Base-by-base conservation (phyloP, 2,797 vertebrate genomes). In the Hoplostethus mediterraneus region DNA sequence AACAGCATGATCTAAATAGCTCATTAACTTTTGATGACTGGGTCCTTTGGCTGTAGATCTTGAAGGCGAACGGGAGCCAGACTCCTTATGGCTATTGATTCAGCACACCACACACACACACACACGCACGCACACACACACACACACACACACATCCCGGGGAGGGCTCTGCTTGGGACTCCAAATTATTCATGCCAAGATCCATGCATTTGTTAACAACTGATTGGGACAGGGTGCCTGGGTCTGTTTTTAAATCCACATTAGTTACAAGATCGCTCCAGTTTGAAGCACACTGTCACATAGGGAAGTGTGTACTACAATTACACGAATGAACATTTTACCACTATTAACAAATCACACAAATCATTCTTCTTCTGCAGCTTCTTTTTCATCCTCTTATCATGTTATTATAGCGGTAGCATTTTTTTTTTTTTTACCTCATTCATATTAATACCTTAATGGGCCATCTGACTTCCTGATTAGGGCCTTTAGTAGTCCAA, bases 21-120 rank as follows among this genome's bases (percentile, higher is more conserved):
- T 93, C 90, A 94, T 94, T 94, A 93, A 93, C 89, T 89, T 93
- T 93, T 92, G 89, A 93, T 93, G 92, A 90, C 81, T 89, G 83
- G 83, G 71, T 91, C 91, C 90, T 91, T 87, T 81, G 92, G 89
- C 89, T 90, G 90, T 91, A 92, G 87, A 90, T 92, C 87, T 91
- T 90, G 89, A 93, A 92, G 91, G 91, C 88, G 87, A 92, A 89
- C 49, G 85, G 90, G 89, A 88, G 84, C 88, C 89, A 89, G 89
- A 79, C 83, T 89, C 86, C 91, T 91, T 89, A 90, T 92, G 87
- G 90, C 87, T 91, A 93, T 91, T 91, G 92, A 93, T 91, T 90
- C 84, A 79, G 82, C 81, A 83, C 45, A 76, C 80, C 21, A 38
- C 85, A 63, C 45, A 76, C 80, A 38, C 85, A 63, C 45, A 76